Evolutionary conservation across 1,140 invertebrate genomes (phyloP).

Genomic region (Leptinotarsa lineolata): DNA sequence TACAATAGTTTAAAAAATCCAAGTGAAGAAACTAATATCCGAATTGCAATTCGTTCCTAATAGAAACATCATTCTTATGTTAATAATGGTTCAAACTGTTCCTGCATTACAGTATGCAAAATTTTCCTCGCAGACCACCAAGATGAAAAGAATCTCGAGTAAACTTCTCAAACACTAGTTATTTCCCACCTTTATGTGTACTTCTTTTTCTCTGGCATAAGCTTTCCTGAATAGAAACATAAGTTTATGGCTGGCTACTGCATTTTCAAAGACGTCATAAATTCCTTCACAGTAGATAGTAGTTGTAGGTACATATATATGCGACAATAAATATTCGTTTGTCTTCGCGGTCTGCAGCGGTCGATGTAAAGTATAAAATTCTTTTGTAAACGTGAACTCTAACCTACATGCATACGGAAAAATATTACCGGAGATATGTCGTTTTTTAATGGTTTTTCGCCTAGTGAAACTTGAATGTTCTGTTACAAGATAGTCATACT

Average conservation of each 20-base stretch:
- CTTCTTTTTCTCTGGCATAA: neutral
- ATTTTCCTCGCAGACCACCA: too few species aligned
- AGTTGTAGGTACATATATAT: constrained; percentile 6
- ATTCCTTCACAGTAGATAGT: neutral
- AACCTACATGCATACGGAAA: constrained; percentile 8
- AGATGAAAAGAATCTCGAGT: too few species aligned
- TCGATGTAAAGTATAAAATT: neutral
- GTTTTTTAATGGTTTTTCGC: constrained; percentile 5
- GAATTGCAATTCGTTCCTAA: too few species aligned
- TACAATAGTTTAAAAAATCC: too few species aligned
- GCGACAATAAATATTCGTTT: constrained; percentile 6
- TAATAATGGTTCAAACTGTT: too few species aligned
- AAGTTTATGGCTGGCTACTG: neutral
- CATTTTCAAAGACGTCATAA: constrained; percentile 6
- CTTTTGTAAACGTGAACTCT: constrained; percentile 6
- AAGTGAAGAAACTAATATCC: too few species aligned
- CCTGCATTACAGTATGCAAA: too few species aligned
- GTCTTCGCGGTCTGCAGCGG: neutral
- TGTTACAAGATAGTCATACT: neutral
- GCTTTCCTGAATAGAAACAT: neutral
- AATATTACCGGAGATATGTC: neutral
- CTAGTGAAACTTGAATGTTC: constrained; percentile 2
- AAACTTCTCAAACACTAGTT: neutral
- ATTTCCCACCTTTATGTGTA: neutral
- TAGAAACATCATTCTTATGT: too few species aligned